Conservation (phyloP, 2,888 invertebrate genomes). For the Coleophora deauratella region DNA sequence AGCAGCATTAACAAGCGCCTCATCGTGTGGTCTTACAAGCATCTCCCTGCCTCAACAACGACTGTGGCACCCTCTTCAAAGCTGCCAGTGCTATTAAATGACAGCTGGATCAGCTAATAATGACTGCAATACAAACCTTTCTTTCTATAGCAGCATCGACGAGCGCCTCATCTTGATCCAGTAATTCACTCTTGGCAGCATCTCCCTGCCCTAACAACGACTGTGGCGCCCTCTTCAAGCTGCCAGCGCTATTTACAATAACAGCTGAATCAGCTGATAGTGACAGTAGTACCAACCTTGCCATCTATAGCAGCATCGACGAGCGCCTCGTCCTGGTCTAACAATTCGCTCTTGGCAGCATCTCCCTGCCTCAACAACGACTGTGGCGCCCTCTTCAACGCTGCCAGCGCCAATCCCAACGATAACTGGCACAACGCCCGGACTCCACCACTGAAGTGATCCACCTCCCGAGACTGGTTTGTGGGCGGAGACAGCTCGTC, state of each 20-base stretch:
- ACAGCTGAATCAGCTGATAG: too few relatives aligned
- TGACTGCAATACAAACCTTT: constrained; percentile 41
- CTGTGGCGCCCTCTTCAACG: constrained; percentile 56
- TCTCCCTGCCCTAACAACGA: constrained; percentile 35
- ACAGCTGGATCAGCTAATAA: too few relatives aligned
- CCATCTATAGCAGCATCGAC: constrained; percentile 86
- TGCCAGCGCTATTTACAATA: constrained; percentile 24
- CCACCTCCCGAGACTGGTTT: constrained; percentile 21
- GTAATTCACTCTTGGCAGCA: constrained; percentile 34
- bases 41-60: too few relatives aligned
- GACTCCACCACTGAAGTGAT: constrained; percentile 26
- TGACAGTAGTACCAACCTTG: constrained; percentile 50
- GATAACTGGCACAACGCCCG: constrained; percentile 51
- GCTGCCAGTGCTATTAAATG: too few relatives aligned
- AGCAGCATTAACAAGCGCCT: too few relatives aligned
- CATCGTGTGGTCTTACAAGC: too few relatives aligned
- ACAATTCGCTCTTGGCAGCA: constrained; percentile 34
- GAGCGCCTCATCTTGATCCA: constrained; percentile 86
- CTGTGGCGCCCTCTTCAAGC: constrained; percentile 56
- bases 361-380: constrained; percentile 35
- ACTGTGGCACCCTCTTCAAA: too few relatives aligned
- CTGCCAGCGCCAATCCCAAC: constrained; percentile 50
- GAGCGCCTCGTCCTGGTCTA: constrained; percentile 86
- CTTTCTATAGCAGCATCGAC: constrained; percentile 86
- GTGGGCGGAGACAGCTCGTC: constrained; percentile 58